Evolutionary conservation across 2,797 vertebrate genomes (phyloP).

Genomic region (Hoplostethus atlanticus): DNA sequence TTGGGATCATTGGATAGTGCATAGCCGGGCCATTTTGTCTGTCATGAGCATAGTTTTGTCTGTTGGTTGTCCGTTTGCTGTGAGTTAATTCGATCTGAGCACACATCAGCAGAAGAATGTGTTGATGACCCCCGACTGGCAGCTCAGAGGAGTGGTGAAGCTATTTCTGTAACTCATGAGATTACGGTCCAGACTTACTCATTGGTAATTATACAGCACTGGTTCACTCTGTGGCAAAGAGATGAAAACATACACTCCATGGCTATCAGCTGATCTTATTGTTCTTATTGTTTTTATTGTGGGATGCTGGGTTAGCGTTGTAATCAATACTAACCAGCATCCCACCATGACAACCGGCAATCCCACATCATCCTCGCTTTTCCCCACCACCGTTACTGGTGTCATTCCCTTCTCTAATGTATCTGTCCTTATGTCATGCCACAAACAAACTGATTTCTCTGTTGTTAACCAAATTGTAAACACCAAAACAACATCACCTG

Average conservation of each 20-base stretch:
- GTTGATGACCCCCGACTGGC: slow-evolving; percentile 9
- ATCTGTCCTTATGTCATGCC: too few relatives aligned
- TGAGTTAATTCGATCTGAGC: slow-evolving; percentile 30
- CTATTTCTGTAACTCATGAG: slow-evolving; percentile 52
- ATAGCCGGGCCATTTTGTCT: neutral
- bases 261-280: too few relatives aligned
- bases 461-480: too few relatives aligned
- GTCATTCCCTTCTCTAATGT: too few relatives aligned
- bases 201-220: neutral
- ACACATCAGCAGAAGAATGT: slow-evolving; percentile 9
- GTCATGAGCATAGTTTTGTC: neutral
- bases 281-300: too few relatives aligned
- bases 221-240: neutral
- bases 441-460: too few relatives aligned
- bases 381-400: too few relatives aligned
- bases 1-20: neutral
- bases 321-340: neutral
- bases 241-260: neutral
- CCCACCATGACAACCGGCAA: too few relatives aligned
- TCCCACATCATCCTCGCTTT: too few relatives aligned
- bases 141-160: neutral
- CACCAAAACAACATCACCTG: neutral
- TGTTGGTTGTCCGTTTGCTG: slow-evolving; percentile 8
- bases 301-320: too few relatives aligned
- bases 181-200: too few relatives aligned